A percentile compares a stretch with the other conserved stretches of the same genome.
Conservation (phyloP, 2,797 vertebrate genomes). For the Protosalanx chinensis region DNA sequence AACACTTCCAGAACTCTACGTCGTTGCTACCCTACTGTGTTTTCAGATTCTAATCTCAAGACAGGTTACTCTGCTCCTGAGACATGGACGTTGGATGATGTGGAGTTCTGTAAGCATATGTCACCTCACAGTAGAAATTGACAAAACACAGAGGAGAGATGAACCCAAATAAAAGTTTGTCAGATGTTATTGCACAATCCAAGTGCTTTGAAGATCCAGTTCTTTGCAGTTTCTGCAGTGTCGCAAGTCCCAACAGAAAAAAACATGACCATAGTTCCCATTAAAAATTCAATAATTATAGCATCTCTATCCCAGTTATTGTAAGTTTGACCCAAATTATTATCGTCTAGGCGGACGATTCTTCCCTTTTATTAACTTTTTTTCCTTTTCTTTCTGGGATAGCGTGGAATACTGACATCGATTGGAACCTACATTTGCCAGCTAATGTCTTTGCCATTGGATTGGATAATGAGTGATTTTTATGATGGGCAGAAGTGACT, state of each 20-base stretch:
- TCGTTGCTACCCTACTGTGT: neutral
- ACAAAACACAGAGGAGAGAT: neutral
- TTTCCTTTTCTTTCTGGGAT: constrained; percentile 4
- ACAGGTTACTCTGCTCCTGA: neutral
- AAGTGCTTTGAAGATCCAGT: neutral
- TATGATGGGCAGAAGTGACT: no score
- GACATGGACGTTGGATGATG: neutral
- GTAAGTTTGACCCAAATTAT: neutral
- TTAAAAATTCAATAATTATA: neutral
- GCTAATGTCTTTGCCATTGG: no score
- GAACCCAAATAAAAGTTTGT: neutral
- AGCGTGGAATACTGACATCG: neutral
- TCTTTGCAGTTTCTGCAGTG: neutral
- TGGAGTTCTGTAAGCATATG: no score
- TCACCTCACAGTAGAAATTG: no score
- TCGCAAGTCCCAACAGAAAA: constrained; percentile 1
- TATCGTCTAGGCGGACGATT: neutral
- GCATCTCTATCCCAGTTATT: neutral
- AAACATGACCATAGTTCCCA: neutral
- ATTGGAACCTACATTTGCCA: no score
- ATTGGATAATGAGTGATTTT: no score
- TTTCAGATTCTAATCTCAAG: neutral
- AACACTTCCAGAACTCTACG: neutral
- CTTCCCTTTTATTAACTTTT: neutral
- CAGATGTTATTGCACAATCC: neutral